Percentiles rank a stretch among this genome's conserved stretches.
These are phyloP conservation scores for Ischnus inquisitorius DNA, from an alignment of 2,888 invertebrate genomes.

Conservation along the genomic window DNA sequence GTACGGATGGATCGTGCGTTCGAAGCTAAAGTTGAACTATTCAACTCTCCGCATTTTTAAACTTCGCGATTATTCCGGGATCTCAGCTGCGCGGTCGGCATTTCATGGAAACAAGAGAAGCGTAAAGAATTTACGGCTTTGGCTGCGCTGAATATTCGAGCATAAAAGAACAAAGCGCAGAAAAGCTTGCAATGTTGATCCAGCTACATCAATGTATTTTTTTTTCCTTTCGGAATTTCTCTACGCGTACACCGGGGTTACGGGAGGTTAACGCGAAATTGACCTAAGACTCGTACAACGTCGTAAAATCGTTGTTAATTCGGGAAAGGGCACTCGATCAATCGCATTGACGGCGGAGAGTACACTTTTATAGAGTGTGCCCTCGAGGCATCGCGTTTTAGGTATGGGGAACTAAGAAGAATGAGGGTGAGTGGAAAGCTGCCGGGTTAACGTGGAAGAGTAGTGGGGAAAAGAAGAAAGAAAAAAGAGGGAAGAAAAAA, in stretches of 20 bases:
- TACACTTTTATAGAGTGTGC: slow-evolving; percentile 54
- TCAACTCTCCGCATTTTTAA: neutral
- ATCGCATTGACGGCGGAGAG: slow-evolving; percentile 46
- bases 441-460: slow-evolving; percentile 41
- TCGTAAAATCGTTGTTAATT: slow-evolving; percentile 43
- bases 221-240: neutral
- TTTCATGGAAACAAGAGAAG: neutral
- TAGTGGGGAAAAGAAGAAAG: slow-evolving; percentile 15
- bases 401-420: slow-evolving; percentile 40
- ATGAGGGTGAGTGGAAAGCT: slow-evolving; percentile 31
- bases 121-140: neutral
- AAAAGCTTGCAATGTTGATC: neutral
- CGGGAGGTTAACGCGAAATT: neutral
- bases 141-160: neutral
- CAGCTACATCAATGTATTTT: neutral
- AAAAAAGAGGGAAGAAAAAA: slow-evolving; percentile 6
- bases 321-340: slow-evolving; percentile 39
- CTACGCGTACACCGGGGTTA: neutral
- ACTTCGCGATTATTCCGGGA: neutral
- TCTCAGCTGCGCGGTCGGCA: neutral
- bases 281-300: neutral
- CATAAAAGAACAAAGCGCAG: neutral
- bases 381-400: slow-evolving; percentile 43
- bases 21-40: neutral
- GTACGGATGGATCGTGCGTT: slow-evolving; percentile 13